phyloP scores from a whole-genome alignment of 2,888 invertebrate species.

The Ganaspis brasiliensis region DNA sequence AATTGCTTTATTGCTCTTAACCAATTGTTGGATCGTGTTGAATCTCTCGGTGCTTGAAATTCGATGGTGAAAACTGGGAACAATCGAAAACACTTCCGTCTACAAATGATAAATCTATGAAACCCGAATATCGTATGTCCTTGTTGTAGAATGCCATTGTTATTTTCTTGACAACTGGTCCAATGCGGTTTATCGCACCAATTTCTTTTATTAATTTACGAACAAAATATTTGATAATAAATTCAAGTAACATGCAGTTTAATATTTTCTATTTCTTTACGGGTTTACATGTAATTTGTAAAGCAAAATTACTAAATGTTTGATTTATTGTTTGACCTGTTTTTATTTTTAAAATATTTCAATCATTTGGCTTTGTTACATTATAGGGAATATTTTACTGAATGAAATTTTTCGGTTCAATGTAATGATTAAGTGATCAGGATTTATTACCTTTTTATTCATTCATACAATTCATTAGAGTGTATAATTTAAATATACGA shows the following conservation, averaged over 20 bases:
- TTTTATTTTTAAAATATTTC: no score
- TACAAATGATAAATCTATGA: slow-evolving; percentile 20
- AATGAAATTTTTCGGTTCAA: neutral
- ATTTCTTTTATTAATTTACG: no score
- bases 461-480: neutral
- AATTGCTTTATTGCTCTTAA: slow-evolving; percentile 70
- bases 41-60: slow-evolving; percentile 50
- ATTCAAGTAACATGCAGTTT: no score
- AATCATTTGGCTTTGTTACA: neutral
- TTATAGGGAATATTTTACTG: neutral
- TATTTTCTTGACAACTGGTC: neutral
- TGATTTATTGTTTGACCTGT: no score
- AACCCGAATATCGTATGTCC: slow-evolving; percentile 15
- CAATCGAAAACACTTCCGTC: slow-evolving; percentile 30
- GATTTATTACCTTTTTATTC: slow-evolving; percentile 11
- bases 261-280: neutral
- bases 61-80: slow-evolving; percentile 31
- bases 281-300: no score
- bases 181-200: no score
- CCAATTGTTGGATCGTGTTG: slow-evolving; percentile 69
- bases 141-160: neutral
- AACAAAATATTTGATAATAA: no score
- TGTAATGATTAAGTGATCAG: neutral
- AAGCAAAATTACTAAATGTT: no score
- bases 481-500: slow-evolving; percentile 8